Conservation (phyloP, 1,140 invertebrate genomes). For the Apocrypta bakeri region DNA sequence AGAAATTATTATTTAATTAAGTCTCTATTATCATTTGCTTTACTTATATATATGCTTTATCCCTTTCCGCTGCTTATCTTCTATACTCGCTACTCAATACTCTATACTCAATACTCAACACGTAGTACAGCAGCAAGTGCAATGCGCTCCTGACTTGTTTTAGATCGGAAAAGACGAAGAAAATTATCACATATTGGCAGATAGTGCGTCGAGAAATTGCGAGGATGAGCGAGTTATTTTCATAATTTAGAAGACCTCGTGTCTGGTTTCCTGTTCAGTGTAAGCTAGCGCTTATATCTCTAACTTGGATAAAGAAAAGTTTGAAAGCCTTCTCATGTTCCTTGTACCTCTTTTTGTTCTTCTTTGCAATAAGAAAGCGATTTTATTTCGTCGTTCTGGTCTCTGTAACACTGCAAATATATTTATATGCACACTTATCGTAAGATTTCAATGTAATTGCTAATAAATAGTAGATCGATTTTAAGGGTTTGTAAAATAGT, state of each 20-base stretch:
- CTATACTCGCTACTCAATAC: too few species aligned
- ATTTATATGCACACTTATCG: conserved; percentile 8
- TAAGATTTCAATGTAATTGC: background rate
- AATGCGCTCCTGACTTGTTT: background rate
- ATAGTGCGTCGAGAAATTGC: background rate
- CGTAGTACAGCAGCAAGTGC: background rate
- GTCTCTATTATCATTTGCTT: too few species aligned
- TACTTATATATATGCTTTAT: too few species aligned
- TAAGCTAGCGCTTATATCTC: background rate
- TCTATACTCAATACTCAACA: too few species aligned
- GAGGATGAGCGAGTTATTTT: conserved; percentile 17
- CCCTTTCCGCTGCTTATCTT: too few species aligned
- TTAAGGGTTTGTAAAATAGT: background rate
- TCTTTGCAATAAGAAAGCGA: background rate
- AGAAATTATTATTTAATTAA: too few species aligned
- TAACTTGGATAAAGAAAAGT: conserved; percentile 6
- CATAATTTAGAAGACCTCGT: conserved; percentile 32
- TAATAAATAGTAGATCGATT: background rate
- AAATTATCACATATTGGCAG: background rate
- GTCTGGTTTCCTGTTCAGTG: background rate
- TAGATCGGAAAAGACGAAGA: background rate
- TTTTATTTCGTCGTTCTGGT: conserved; percentile 5
- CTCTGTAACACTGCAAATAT: background rate
- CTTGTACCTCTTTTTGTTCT: background rate
- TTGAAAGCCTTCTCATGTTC: conserved; percentile 38